Evolutionary conservation across 2,888 invertebrate genomes (phyloP).

Genomic region (Orthosia cruda): DNA sequence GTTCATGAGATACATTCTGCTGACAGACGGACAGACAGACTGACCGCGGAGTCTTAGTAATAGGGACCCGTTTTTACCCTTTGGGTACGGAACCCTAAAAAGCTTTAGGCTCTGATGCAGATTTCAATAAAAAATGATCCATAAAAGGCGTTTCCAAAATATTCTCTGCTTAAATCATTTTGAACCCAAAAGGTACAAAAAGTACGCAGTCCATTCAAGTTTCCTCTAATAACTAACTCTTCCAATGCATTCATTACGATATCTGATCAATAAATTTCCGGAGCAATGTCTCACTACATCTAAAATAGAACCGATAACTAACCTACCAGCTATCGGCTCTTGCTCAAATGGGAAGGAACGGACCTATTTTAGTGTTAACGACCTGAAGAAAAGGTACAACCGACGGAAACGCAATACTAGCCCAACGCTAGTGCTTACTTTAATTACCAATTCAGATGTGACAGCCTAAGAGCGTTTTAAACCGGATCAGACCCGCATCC

Average conservation of each 20-base stretch:
- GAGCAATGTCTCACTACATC: conserved; percentile 19
- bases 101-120: too few species aligned
- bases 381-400: conserved; percentile 52
- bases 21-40: too few species aligned
- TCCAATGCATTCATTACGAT: conserved; percentile 6
- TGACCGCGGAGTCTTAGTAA: too few species aligned
- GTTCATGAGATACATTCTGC: too few species aligned
- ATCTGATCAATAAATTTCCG: conserved; percentile 25
- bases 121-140: neutral
- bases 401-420: conserved; percentile 32
- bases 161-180: neutral
- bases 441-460: conserved; percentile 39
- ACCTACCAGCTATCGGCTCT: conserved; percentile 27
- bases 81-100: too few species aligned
- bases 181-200: neutral
- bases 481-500: conserved; percentile 7
- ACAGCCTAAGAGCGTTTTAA: conserved; percentile 21
- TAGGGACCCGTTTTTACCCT: too few species aligned
- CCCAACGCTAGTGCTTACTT: conserved; percentile 34
- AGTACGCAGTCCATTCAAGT: neutral
- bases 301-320: conserved; percentile 26
- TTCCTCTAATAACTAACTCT: neutral
- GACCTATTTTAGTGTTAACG: conserved; percentile 61
- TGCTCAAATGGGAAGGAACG: conserved; percentile 47
- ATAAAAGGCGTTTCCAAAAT: neutral